Percentiles rank a stretch among this genome's conserved stretches.
phyloP scores from a whole-genome alignment of 2,797 vertebrate genomes.

The Somateria mollissima region DNA sequence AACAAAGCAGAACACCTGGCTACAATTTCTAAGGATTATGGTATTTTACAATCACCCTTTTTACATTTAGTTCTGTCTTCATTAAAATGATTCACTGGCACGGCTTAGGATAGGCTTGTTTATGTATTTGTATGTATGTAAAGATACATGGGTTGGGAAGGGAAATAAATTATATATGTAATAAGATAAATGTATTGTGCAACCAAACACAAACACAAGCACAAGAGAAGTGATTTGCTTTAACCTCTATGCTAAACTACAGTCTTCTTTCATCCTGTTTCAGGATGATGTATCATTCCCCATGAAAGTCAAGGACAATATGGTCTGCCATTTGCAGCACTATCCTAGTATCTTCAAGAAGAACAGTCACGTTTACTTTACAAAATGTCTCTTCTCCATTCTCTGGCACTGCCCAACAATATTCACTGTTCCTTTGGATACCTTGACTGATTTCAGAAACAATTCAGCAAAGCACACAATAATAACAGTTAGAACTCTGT shows the following conservation, averaged over 20 bases:
- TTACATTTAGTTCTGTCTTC: background rate
- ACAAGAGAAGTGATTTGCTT: background rate
- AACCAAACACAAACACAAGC: background rate
- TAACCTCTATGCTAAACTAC: background rate
- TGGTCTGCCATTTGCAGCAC: background rate
- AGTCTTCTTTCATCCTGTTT: background rate
- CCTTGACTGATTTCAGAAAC: conserved; percentile 9
- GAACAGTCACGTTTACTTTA: background rate
- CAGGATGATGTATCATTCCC: background rate
- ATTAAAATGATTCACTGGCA: background rate
- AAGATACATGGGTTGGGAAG: background rate
- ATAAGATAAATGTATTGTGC: background rate
- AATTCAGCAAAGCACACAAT: background rate
- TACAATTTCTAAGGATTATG: background rate
- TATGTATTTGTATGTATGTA: background rate
- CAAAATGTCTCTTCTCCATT: background rate
- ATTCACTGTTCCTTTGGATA: background rate
- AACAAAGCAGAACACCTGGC: background rate
- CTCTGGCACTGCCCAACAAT: background rate
- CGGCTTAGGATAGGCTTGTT: background rate
- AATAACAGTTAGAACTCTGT: background rate
- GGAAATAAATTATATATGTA: background rate
- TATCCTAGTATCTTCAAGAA: background rate
- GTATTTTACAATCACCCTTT: background rate
- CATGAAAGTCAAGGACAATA: background rate